Percentiles rank a stretch among this genome's conserved stretches.
Conservation (phyloP, 2,888 invertebrate genomes). For the Hydroisotoma schaefferi region DNA sequence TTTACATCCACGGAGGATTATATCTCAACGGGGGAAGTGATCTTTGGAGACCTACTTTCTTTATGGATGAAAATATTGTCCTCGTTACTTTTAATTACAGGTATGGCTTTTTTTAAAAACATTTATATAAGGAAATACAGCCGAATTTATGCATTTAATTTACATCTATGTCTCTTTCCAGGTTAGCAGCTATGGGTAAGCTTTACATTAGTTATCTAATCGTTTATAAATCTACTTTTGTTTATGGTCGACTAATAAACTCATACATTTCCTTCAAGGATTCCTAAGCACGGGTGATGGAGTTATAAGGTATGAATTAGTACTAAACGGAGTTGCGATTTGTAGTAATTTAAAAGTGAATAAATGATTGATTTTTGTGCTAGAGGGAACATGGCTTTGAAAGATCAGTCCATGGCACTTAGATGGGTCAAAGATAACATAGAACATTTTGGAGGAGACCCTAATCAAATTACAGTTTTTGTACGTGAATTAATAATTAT, state of each 20-base stretch:
- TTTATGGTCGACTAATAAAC: not conserved
- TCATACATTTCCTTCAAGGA: slow-evolving; percentile 6
- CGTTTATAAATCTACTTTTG: not conserved
- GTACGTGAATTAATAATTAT: slow-evolving; percentile 1
- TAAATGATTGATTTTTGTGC: not conserved
- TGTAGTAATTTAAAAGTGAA: not conserved
- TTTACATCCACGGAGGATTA: slow-evolving; percentile 39
- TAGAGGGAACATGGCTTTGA: slow-evolving; percentile 26
- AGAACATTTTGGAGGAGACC: slow-evolving; percentile 24
- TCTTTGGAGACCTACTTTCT: slow-evolving; percentile 24
- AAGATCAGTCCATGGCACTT: slow-evolving; percentile 27
- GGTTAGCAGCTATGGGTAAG: slow-evolving; percentile 14
- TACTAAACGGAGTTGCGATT: not conserved
- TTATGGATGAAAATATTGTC: slow-evolving; percentile 32
- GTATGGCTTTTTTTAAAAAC: not conserved
- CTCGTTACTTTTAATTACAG: slow-evolving; percentile 27
- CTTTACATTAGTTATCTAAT: not conserved
- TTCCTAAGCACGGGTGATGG: slow-evolving; percentile 34
- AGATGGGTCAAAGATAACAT: slow-evolving; percentile 30
- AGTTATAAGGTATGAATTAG: slow-evolving; percentile 15
- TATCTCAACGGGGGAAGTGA: slow-evolving; percentile 36
- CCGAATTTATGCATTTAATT: not conserved
- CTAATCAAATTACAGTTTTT: slow-evolving; percentile 21
- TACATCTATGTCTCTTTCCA: not conserved
- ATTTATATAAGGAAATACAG: not conserved